Conservation (phyloP, 2,797 vertebrate genomes). For the Craterocephalus amniculus region DNA sequence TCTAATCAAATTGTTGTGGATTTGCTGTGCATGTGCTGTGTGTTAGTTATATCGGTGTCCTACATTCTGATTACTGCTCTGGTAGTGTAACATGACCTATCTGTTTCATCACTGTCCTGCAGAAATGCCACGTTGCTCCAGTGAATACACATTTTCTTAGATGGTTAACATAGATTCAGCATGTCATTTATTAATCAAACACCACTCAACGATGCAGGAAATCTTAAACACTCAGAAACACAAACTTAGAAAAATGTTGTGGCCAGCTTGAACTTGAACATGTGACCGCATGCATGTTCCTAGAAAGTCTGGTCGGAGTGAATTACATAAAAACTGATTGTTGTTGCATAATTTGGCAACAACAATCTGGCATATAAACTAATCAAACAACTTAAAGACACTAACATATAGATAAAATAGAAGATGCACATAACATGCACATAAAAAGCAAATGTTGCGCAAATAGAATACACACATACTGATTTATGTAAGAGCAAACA, state of each 20-base stretch:
- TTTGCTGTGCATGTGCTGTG: not conserved
- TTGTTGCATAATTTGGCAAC: not conserved
- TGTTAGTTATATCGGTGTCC: not conserved
- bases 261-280: not conserved
- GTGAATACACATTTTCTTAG: not conserved
- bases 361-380: not conserved
- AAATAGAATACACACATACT: not conserved
- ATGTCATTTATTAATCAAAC: not conserved
- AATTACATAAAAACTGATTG: constrained; percentile 9
- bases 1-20: not conserved
- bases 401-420: not conserved
- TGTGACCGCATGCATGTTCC: not conserved
- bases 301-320: not conserved
- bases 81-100: not conserved
- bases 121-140: not conserved
- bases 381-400: constrained; percentile 1
- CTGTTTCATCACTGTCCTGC: not conserved
- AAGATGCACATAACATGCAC: not conserved
- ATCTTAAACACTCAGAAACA: not conserved
- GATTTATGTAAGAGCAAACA: not conserved
- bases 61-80: not conserved
- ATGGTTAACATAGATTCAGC: not conserved
- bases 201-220: not conserved
- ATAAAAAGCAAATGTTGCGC: not conserved
- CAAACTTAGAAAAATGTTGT: not conserved